Conservation (phyloP, 2,113 vertebrate species). For the Grammomys dolichurus region DNA sequence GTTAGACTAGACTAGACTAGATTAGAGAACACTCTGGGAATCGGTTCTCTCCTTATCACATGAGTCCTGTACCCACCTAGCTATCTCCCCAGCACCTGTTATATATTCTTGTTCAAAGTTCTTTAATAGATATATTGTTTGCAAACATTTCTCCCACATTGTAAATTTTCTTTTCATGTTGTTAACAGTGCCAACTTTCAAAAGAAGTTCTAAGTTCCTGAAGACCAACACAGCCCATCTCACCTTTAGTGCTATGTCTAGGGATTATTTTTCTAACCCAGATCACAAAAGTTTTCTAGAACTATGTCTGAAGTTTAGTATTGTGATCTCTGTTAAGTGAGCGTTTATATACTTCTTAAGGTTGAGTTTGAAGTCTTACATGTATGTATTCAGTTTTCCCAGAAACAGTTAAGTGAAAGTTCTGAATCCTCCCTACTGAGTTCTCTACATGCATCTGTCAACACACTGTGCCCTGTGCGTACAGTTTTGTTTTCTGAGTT, state of each 20-base stretch:
- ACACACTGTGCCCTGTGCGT: not conserved
- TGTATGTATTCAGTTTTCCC: not conserved
- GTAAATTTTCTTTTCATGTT: not conserved
- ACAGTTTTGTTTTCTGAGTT: not conserved
- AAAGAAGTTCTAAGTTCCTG: not conserved
- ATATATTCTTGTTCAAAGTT: not conserved
- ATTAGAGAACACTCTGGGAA: not conserved
- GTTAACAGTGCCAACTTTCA: not conserved
- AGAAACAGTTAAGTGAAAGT: not conserved
- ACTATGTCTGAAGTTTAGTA: not conserved
- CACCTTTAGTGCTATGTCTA: not conserved
- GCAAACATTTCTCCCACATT: not conserved
- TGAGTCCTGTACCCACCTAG: not conserved
- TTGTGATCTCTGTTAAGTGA: not conserved
- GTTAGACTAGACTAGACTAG: no score
- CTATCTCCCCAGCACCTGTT: not conserved
- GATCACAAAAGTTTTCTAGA: not conserved
- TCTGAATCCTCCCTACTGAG: not conserved
- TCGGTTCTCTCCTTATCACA: not conserved
- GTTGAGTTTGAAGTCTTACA: no score
- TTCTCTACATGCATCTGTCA: not conserved
- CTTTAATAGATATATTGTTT: not conserved
- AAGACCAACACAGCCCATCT: not conserved
- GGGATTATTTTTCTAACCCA: not conserved
- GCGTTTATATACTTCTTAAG: not conserved